A percentile compares a stretch with the other conserved stretches of the same genome.
phyloP scores from a whole-genome alignment of 2,888 invertebrate genomes.

The Plagiodera versicolora region DNA sequence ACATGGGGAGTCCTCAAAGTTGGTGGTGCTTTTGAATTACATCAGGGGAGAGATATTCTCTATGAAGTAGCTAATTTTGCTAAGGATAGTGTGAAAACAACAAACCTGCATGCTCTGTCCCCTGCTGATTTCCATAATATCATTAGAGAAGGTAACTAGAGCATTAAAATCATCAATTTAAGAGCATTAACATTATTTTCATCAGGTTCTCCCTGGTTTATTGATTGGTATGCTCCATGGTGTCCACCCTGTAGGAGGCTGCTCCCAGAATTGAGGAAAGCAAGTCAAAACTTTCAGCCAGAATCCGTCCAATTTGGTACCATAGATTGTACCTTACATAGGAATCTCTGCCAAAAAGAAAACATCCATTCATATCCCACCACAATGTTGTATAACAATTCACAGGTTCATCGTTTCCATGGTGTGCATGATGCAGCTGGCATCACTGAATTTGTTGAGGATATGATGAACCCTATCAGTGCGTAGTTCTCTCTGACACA shows the following conservation, averaged over 20 bases:
- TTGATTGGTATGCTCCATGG: constrained; percentile 80
- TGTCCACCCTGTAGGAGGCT: constrained; percentile 75
- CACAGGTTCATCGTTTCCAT: constrained; percentile 59
- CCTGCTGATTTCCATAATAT: constrained; percentile 64
- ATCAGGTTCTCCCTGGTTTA: constrained; percentile 61
- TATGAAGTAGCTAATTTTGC: constrained; percentile 67
- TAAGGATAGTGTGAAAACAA: constrained; percentile 60
- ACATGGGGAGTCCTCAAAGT: constrained; percentile 74
- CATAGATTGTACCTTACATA: constrained; percentile 69
- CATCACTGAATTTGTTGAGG: constrained; percentile 68
- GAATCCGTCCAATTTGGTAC: constrained; percentile 63
- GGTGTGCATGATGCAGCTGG: constrained; percentile 62
- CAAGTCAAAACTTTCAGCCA: constrained; percentile 59
- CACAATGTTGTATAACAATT: constrained; percentile 66
- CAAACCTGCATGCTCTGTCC: constrained; percentile 64
- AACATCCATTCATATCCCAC: constrained; percentile 69
- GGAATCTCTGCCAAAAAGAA: constrained; percentile 60
- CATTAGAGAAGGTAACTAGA: constrained; percentile 54
- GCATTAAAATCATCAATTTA: neutral
- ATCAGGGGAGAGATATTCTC: constrained; percentile 65
- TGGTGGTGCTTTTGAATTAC: constrained; percentile 75
- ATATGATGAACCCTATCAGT: constrained; percentile 59
- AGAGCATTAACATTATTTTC: neutral
- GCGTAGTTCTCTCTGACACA: constrained; percentile 23
- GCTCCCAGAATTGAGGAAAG: constrained; percentile 68